phyloP scores from a whole-genome alignment of 2,797 vertebrate species.

The Morelia viridis region DNA sequence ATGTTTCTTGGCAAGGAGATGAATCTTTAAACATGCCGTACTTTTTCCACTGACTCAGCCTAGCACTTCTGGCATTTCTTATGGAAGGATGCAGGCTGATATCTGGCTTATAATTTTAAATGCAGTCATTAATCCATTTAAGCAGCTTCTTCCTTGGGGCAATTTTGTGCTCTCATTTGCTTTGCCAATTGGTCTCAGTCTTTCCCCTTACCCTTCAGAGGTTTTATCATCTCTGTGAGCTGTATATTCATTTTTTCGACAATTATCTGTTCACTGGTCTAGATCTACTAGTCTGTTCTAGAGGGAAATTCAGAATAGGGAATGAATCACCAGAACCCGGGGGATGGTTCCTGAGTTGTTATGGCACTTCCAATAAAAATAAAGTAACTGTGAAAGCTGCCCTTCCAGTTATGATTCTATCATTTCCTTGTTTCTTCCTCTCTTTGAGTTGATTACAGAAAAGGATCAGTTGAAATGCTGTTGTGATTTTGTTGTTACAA shows the following conservation, averaged over 20 bases:
- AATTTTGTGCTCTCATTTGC: constrained; percentile 33
- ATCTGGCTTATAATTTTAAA: neutral
- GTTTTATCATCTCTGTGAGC: constrained; percentile 32
- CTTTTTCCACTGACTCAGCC: constrained; percentile 36
- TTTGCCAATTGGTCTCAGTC: neutral
- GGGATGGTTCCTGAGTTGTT: constrained; percentile 17
- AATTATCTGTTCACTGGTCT: constrained; percentile 60
- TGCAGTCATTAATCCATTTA: neutral
- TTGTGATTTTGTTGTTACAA: neutral
- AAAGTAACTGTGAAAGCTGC: neutral
- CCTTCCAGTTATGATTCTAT: neutral
- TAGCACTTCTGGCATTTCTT: neutral
- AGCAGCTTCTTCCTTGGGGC: neutral
- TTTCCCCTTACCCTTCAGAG: constrained; percentile 1
- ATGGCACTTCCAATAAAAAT: neutral
- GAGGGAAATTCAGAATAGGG: neutral
- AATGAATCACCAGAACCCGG: neutral
- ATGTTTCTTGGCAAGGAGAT: neutral
- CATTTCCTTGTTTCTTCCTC: neutral
- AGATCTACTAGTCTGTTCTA: constrained; percentile 56
- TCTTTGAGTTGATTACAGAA: neutral
- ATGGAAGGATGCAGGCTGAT: neutral
- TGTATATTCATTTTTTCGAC: constrained; percentile 37
- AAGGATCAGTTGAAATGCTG: neutral
- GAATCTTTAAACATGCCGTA: neutral